Evolutionary conservation across 2,888 invertebrate species (phyloP), one percentile per base, ranked within the genome.

Genomic region (Apeira syringaria): DNA sequence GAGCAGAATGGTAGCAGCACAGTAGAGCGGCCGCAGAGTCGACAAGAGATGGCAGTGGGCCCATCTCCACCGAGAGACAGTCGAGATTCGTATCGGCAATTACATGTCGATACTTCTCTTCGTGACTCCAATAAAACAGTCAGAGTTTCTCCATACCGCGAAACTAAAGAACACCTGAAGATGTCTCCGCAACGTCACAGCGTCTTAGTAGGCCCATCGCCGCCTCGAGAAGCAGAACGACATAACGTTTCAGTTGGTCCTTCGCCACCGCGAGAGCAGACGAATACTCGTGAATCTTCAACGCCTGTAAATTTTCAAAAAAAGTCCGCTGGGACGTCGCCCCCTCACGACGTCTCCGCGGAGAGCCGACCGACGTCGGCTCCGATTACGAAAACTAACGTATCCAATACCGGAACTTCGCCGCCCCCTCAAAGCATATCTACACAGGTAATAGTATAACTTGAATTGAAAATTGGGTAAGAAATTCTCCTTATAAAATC

Each of bases 401-500:
- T 82, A 3, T 80, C 86, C 1, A 95, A 94, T 43, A 95, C 94
- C 32, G 96, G 95, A 45, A 96, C 96, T 18, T 96, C 96, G 18
- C 96, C 97, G 27, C 95, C 96, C 18, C 96, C 97, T 1, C 97
- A 97, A 78, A 95, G 90, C 70, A 96, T 95, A 66, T 95, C 96
- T 13, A 97, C 97, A 12, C 97, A 97, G 92, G 95, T 94, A n/a
- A 17, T 4, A 2, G 17, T 1, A 17, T 17, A n/a, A n/a, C n/a
- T n/a, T n/a, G n/a, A n/a, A n/a, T n/a, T n/a, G n/a, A n/a, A n/a
- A n/a, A n/a, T n/a, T n/a, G n/a, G n/a, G n/a, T n/a, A n/a, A n/a
- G n/a, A n/a, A n/a, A n/a, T n/a, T n/a, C n/a, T n/a, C n/a, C n/a
- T n/a, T n/a, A n/a, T n/a, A n/a, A n/a, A n/a, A n/a, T n/a, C n/a